Percentiles rank a stretch among this genome's conserved stretches.
Evolutionary conservation across 2,113 vertebrate genomes (phyloP).

Genomic region (Isurus oxyrinchus): DNA sequence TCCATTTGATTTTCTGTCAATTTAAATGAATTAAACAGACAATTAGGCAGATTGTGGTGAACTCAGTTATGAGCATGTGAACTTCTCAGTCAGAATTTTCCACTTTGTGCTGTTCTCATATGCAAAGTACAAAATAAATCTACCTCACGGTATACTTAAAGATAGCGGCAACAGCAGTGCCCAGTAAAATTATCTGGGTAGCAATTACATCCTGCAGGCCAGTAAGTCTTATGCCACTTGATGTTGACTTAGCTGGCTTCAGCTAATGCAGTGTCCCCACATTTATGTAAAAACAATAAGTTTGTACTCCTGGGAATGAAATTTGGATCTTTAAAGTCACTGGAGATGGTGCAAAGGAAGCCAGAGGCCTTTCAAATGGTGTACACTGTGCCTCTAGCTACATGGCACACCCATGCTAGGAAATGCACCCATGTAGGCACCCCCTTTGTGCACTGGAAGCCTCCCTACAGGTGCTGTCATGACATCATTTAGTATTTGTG

Average conservation of each 20-base stretch:
- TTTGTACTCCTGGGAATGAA: not conserved
- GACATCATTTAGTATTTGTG: not conserved
- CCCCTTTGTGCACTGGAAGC: not conserved
- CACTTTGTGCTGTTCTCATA: not conserved
- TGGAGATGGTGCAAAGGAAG: not conserved
- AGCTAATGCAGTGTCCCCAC: not conserved
- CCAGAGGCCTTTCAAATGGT: not conserved
- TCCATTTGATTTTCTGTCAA: not conserved
- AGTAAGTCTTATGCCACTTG: not conserved
- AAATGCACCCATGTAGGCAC: not conserved
- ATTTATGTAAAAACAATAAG: not conserved
- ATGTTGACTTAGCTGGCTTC: not conserved
- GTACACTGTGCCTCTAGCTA: not conserved
- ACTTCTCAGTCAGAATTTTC: not conserved
- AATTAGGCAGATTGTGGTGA: not conserved
- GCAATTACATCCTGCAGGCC: not conserved
- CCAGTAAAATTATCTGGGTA: not conserved
- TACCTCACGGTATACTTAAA: not conserved
- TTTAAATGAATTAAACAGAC: constrained; percentile 10
- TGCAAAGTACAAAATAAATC: not conserved
- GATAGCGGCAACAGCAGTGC: not conserved
- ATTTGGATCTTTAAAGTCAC: too few relatives aligned
- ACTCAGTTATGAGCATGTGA: not conserved
- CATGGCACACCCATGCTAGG: not conserved
- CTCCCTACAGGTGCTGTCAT: not conserved